Base-by-base conservation (phyloP, 1,140 invertebrate genomes). In the Eubasilissa regina region DNA sequence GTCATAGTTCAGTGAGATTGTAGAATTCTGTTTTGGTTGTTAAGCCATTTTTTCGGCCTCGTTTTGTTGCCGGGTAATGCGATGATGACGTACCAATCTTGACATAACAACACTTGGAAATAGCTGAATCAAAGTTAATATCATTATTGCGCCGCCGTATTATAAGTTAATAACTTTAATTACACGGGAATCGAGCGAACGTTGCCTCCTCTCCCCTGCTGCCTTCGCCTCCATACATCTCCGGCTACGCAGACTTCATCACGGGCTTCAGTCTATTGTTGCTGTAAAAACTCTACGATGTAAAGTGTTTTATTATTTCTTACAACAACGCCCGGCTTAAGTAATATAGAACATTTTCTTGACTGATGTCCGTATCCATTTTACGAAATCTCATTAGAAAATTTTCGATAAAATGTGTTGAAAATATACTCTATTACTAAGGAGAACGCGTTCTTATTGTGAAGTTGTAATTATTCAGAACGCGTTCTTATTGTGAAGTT, bases 81-180 rank as follows among this genome's bases (percentile, higher is more conserved):
- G 48, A 8, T 4, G 35, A 25, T 25, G 35, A 21, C 13, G n/a
- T 17, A 64, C 3, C 19, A n/a, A 64, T 6, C 19, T 64, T 51
- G 3, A 51, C n/a, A 12, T 13, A 51, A 12, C 48, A 51, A 1
- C 11, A 15, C 48, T 8, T 51, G 11, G 48, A 35, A 15, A 15
- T 51, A 51, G 11, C 48, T 51, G 48, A 51, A 51, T 51, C n/a
- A 51, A 51, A 51, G 3, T 51, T 51, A 51, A 15, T 15, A 51
- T 51, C 48, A 51, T 51, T 15, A 15, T 51, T 13, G n/a, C 11
- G 48, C 48, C 48, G 48, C 48, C n/a, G 48, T 13, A 51, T 60
- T 19, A 60, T 70, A 15, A 47, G 44, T 51, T 56, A 73, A 73
- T 73, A 73, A 73, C 48, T 73, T 73, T 53, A 73, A 73, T 73